Base-by-base conservation (phyloP, 2,113 vertebrate genomes). In the Naja naja region DNA sequence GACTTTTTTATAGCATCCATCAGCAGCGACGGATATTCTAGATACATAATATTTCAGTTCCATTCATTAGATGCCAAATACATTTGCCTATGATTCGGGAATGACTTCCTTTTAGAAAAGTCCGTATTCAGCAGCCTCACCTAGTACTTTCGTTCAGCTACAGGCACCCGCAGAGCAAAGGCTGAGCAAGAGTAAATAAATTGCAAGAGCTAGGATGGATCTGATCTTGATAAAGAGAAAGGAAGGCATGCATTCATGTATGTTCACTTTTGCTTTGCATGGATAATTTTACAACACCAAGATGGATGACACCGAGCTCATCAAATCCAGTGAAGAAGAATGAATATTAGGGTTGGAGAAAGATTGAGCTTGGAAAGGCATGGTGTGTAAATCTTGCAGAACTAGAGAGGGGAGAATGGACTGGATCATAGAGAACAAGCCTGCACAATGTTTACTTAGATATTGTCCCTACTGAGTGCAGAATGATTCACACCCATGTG, bases 11-110 rank as follows among this genome's bases (percentile, higher is more conserved):
- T 5, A 89, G 91, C 85, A 69, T 43, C 12, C 95, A 90, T 87
- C 3, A 93, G 90, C 89, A 88, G 74, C 88, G 52, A 74, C 30
- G 18, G 86, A 94, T 88, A 93, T 14, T 93, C 94, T 92, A 94
- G 89, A 87, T 93, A 89, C 81, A 88, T 8, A 74, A 94, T 91
- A 55, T 52, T 95, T 27, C 22, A 20, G 47, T 49, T 94, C 93
- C 0, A 86, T 85, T 91, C 86, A 16, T 92, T 89, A 47, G 86
- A 85, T 93, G 90, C 91, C 86, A 45, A 7, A 4, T 88, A 53
- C 93, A 89, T 30, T 93, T 69, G 91, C 85, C 92, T 93, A 25
- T 4, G 93, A 93, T 8, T 58, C 54, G 88, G 45, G 2, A 12
- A 85, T 93, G 58, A 34, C 25, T 90, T 34, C 6, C 39, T 92